Percentiles rank a stretch among this genome's conserved stretches.
Evolutionary conservation across 2,113 vertebrate genomes (phyloP).

Genomic region (Mesocricetus auratus): DNA sequence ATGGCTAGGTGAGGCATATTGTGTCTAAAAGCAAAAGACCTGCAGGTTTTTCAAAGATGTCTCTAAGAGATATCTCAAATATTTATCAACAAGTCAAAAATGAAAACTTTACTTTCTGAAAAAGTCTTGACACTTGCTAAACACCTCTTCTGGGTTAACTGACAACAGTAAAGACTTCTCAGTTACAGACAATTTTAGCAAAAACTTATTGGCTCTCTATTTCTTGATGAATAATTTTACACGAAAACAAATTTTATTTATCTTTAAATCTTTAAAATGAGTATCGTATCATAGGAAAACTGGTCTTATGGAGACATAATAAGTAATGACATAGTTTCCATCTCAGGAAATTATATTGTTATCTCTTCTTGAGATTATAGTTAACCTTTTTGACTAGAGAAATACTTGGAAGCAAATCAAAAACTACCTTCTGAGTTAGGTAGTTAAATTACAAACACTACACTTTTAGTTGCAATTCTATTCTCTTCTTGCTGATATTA

Average conservation of each 20-base stretch:
- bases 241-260: slow-evolving; percentile 19
- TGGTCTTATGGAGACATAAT: neutral
- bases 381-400: slow-evolving; percentile 16
- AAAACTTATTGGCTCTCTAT: neutral
- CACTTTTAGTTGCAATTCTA: slow-evolving; percentile 3
- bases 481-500: neutral
- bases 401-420: neutral
- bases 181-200: neutral
- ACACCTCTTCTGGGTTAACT: neutral
- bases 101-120: neutral
- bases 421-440: neutral
- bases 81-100: neutral
- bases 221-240: slow-evolving; percentile 32
- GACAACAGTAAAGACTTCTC: neutral
- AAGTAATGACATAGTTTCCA: slow-evolving; percentile 9
- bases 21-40: neutral
- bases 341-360: neutral
- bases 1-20: neutral
- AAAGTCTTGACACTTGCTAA: neutral
- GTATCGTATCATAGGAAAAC: neutral
- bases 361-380: neutral
- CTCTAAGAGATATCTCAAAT: slow-evolving; percentile 13
- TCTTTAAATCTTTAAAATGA: slow-evolving; percentile 33
- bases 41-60: neutral
- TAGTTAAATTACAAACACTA: neutral